Percentiles rank a stretch among this genome's conserved stretches.
Evolutionary conservation across 2,888 invertebrate species (phyloP).

Genomic region (Belgica antarctica): DNA sequence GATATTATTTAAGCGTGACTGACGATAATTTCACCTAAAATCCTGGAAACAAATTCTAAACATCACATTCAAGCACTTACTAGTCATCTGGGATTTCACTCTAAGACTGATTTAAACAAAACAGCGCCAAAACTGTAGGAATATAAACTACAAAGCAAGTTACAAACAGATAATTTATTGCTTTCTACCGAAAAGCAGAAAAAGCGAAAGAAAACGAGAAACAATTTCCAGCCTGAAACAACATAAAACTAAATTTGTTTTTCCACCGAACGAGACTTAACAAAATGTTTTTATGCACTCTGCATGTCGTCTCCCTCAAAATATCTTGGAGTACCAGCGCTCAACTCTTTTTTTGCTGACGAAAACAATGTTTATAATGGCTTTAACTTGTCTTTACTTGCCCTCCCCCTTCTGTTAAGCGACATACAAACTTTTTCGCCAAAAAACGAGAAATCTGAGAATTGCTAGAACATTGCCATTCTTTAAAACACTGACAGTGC

Average conservation of each 20-base stretch:
- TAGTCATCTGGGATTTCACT: background rate
- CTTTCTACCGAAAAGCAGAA: conserved; percentile 6
- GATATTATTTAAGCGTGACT: no score
- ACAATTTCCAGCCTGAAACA: conserved; percentile 15
- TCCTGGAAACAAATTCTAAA: no score
- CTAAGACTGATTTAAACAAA: background rate
- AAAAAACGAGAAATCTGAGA: conserved; percentile 8
- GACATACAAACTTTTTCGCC: conserved; percentile 22
- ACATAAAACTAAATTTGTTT: conserved; percentile 14
- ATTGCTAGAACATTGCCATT: conserved; percentile 15
- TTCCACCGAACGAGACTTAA: conserved; percentile 5
- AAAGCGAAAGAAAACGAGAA: background rate
- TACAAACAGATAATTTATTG: conserved; percentile 14
- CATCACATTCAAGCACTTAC: background rate
- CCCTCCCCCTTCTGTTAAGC: conserved; percentile 11
- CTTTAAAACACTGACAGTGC: background rate
- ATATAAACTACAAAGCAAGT: conserved; percentile 11
- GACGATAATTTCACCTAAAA: no score
- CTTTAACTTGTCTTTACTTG: conserved; percentile 20
- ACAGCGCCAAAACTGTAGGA: background rate
- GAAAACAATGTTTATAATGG: conserved; percentile 17
- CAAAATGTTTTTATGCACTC: conserved; percentile 28
- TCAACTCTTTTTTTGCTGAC: conserved; percentile 3
- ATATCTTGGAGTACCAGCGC: background rate
- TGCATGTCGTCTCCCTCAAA: conserved; percentile 25